Percentiles rank a stretch among this genome's conserved stretches.
phyloP scores from a whole-genome alignment of 2,113 vertebrate genomes.

The Rhadina sibilatrix region DNA sequence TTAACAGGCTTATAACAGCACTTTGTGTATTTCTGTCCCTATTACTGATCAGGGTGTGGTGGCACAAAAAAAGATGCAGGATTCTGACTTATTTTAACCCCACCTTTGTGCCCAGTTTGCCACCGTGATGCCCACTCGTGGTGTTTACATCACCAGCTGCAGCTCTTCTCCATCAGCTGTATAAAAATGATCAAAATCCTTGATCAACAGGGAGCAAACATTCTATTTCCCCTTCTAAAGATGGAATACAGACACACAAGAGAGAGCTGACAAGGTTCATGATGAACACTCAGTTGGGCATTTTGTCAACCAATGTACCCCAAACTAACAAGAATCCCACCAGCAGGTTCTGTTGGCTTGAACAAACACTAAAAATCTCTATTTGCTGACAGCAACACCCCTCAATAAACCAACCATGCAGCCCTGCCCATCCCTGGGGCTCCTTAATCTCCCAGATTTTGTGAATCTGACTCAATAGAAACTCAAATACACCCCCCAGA shows the following conservation, averaged over 20 bases:
- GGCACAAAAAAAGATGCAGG: not conserved
- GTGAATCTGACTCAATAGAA: slow-evolving; percentile 2
- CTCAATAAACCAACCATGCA: not conserved
- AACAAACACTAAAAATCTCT: not conserved
- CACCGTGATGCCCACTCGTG: rapidly evolving
- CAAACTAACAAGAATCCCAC: not conserved
- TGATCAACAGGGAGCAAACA: not conserved
- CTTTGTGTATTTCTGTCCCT: not conserved
- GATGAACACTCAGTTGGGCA: not conserved
- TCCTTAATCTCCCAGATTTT: not conserved
- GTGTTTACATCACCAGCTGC: not conserved
- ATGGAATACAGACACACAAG: not conserved
- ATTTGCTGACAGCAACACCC: not conserved
- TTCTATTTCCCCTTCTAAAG: not conserved
- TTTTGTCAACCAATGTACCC: not conserved
- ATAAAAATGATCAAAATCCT: not conserved
- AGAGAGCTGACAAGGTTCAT: not conserved
- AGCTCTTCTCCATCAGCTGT: not conserved
- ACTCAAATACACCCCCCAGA: not conserved
- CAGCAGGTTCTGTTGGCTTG: not conserved
- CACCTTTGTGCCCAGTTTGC: not conserved
- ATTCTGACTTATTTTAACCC: not conserved
- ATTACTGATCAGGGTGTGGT: not conserved
- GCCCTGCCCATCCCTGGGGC: not conserved
- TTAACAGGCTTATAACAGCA: not conserved